Conservation (phyloP, 1,140 invertebrate genomes). For the Drosophila arawakana region DNA sequence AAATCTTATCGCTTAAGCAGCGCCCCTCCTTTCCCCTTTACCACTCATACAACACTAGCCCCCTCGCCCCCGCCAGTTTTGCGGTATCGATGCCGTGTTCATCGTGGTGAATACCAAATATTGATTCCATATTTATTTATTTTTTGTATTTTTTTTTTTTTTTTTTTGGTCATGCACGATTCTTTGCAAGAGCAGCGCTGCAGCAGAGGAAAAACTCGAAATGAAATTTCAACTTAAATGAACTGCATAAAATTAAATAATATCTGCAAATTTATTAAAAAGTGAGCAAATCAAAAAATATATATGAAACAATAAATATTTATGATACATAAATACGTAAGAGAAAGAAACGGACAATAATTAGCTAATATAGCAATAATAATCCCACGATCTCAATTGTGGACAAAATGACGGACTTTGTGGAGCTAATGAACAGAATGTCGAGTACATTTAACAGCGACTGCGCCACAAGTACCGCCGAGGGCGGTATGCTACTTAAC, state of each 20-base stretch:
- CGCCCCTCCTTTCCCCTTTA: neutral
- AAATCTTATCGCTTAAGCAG: constrained; percentile 39
- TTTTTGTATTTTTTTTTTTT: too few species aligned
- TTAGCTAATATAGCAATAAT: constrained; percentile 2
- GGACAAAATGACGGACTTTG: constrained; percentile 73
- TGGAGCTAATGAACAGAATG: constrained; percentile 79
- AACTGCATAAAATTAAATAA: constrained; percentile 10
- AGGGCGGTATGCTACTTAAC: constrained; percentile 71
- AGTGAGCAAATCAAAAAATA: constrained; percentile 14
- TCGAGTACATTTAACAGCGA: constrained; percentile 76
- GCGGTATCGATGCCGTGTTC: constrained; percentile 21
- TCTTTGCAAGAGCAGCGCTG: constrained; percentile 29
- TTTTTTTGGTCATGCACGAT: neutral
- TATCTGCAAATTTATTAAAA: neutral
- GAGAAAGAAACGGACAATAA: constrained; percentile 7
- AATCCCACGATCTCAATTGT: neutral
- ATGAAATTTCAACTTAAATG: constrained; percentile 19
- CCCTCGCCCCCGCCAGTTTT: neutral
- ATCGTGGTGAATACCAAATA: constrained; percentile 36
- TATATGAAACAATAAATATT: neutral
- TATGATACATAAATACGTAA: constrained; percentile 2
- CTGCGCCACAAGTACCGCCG: constrained; percentile 73
- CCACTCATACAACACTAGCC: neutral
- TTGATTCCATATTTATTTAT: constrained; percentile 34
- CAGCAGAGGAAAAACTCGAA: constrained; percentile 7